A percentile compares a stretch with the other conserved stretches of the same genome.
Evolutionary conservation across 2,888 invertebrate genomes (phyloP).

Genomic region (Hyles lineata): DNA sequence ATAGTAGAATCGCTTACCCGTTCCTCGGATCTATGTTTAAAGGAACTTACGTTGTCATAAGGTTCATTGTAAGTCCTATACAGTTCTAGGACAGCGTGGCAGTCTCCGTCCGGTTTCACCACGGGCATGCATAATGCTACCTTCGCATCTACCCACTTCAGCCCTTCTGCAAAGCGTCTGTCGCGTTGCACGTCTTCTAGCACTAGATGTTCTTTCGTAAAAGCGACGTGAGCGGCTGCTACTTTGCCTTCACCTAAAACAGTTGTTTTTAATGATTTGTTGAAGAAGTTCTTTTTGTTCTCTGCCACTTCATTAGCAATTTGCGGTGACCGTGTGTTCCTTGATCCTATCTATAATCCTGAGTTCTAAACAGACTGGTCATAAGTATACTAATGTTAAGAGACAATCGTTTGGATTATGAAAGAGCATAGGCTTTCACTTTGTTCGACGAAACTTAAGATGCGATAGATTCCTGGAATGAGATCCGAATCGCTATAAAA

Average conservation of each 20-base stretch:
- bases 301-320: too few relatives aligned
- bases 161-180: slow-evolving; percentile 83
- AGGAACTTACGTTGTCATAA: slow-evolving; percentile 65
- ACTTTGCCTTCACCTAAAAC: slow-evolving; percentile 75
- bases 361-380: too few relatives aligned
- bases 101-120: slow-evolving; percentile 84
- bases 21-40: not conserved
- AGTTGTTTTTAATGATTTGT: not conserved
- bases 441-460: too few relatives aligned
- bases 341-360: too few relatives aligned
- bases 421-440: too few relatives aligned
- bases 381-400: not conserved
- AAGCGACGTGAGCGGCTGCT: slow-evolving; percentile 85
- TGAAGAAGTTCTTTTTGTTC: not conserved
- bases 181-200: slow-evolving; percentile 84
- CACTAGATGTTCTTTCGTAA: slow-evolving; percentile 81
- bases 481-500: too few relatives aligned
- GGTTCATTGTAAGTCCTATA: slow-evolving; percentile 71
- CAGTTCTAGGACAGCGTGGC: slow-evolving; percentile 85
- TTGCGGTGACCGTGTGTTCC: too few relatives aligned
- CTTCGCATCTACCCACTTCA: slow-evolving; percentile 84
- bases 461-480: too few relatives aligned
- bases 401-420: too few relatives aligned
- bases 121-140: slow-evolving; percentile 86
- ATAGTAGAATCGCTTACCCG: not conserved